Conservation (phyloP, 2,797 vertebrate genomes). For the Rhinoraja longicauda region DNA sequence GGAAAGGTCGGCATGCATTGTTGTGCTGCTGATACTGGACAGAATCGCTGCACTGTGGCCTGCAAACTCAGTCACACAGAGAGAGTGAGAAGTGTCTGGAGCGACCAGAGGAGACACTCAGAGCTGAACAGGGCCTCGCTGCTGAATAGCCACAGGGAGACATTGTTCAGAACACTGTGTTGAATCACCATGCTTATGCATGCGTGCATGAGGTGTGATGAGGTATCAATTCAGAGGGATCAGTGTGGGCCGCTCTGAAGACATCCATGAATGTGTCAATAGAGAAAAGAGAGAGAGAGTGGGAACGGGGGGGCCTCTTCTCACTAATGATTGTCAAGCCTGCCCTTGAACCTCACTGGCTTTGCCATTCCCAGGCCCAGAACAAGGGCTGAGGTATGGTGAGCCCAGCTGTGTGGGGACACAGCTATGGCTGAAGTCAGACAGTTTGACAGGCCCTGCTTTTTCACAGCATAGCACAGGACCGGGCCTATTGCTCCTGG, state of each 20-base stretch:
- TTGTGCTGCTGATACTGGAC: not conserved
- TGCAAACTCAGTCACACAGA: slow-evolving; percentile 12
- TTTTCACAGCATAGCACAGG: slow-evolving; percentile 80
- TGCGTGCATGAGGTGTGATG: slow-evolving; percentile 45
- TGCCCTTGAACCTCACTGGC: slow-evolving; percentile 73
- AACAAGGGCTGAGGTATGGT: slow-evolving; percentile 73
- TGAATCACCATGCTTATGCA: slow-evolving; percentile 55
- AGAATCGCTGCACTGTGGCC: slow-evolving; percentile 4
- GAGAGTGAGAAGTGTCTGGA: slow-evolving; percentile 6
- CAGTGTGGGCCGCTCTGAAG: slow-evolving; percentile 55
- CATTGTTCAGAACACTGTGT: slow-evolving; percentile 56
- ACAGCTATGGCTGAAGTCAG: slow-evolving; percentile 71
- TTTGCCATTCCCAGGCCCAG: slow-evolving; percentile 87
- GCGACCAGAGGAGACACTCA: slow-evolving; percentile 11
- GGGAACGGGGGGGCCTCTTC: slow-evolving; percentile 58
- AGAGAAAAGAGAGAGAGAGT: slow-evolving; percentile 46
- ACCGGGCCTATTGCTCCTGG: slow-evolving; percentile 66
- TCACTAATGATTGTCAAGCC: slow-evolving; percentile 85
- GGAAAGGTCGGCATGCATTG: not conserved
- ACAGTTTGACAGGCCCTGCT: slow-evolving; percentile 83
- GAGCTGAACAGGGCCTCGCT: slow-evolving; percentile 44
- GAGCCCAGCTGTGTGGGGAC: slow-evolving; percentile 82
- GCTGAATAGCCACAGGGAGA: slow-evolving; percentile 52
- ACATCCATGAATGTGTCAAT: slow-evolving; percentile 65
- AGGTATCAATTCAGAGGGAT: slow-evolving; percentile 42